Base-by-base conservation (phyloP, 2,113 vertebrate species). In the Ivindomyrus marchei region DNA sequence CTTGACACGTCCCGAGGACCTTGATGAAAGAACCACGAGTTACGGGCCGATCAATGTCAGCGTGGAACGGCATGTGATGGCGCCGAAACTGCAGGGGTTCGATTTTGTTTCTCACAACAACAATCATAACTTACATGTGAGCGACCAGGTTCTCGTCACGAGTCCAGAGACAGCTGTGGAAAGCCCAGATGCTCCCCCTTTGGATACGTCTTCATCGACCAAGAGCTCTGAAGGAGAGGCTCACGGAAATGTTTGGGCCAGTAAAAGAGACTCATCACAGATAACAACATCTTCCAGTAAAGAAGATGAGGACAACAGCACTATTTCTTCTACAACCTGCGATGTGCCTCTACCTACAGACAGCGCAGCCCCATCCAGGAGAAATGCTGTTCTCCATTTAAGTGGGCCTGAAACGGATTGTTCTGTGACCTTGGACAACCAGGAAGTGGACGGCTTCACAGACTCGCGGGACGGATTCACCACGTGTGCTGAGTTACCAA, bases 81-180 rank as follows among this genome's bases (percentile, higher is more conserved):
- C 97, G 89, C 95, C 97, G 3, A 95, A 95, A 10, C 93, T 97
- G 24, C 91, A 93, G 27, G 95, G 92, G 15, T 97, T 98, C 8
- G 92, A 94, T 0, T 13, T 85, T 2, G 31, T 87, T 6, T 36
- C 90, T 93, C 19, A 52, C 88, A 92, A 93, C 52, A 88, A 87
- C 70, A 84, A 27, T 13, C 94, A 94, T 52, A 91, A 93, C 17
- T 27, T 39, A 0, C 91, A 92, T n/a, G n/a, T n/a, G 87, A 85
- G 90, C 1, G 87, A 93, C 70, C 91, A 88, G 88, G 0, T 90
- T 36, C 88, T 90, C 0, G 86, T 93, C 1, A 50, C 88, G 58
- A 92, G 95, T 84, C 19, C 91, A 3, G 95, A 90, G 88, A 94
- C 93, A 74, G 62, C 80, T 0, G 94, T 84, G 58, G 50, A 92